Conservation (phyloP, 1,140 invertebrate genomes). For the Trichomalopsis sarcophagae region DNA sequence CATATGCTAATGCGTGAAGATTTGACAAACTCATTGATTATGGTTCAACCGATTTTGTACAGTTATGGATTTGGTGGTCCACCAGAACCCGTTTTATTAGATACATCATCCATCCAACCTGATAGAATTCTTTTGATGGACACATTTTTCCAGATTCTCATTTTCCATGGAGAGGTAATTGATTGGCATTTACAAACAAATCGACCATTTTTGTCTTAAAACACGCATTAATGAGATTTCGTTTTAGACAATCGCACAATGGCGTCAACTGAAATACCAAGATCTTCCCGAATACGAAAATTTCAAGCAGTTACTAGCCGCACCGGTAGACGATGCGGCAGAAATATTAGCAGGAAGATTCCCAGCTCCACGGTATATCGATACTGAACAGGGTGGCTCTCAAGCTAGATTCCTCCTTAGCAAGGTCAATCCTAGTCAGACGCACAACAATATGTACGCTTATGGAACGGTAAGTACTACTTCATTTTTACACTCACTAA, state of each 20-base stretch:
- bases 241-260: slow-evolving; percentile 94
- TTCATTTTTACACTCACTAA: slow-evolving; percentile 58
- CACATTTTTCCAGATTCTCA: slow-evolving; percentile 99
- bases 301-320: slow-evolving; percentile 96
- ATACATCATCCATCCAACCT: slow-evolving; percentile 97
- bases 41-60: slow-evolving; percentile 99
- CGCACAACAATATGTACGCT: slow-evolving; percentile 99
- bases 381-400: slow-evolving; percentile 98
- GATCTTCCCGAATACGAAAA: slow-evolving; percentile 98
- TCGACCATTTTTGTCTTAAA: background rate
- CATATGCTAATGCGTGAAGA: slow-evolving; percentile 98
- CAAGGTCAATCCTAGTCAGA: slow-evolving; percentile 99
- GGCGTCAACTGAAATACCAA: slow-evolving; percentile 96
- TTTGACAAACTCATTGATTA: slow-evolving; percentile 97
- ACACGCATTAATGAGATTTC: slow-evolving; percentile 16
- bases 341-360: slow-evolving; percentile 97
- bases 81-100: slow-evolving; percentile 96
- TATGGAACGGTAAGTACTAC: slow-evolving; percentile 89
- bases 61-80: slow-evolving; percentile 99
- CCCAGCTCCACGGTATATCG: slow-evolving; percentile 99
- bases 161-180: slow-evolving; percentile 97
- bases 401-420: slow-evolving; percentile 98
- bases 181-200: background rate
- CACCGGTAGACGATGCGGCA: slow-evolving; percentile 97
- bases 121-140: slow-evolving; percentile 99